phyloP scores from a whole-genome alignment of 2,797 vertebrate genomes.

The Microctenopoma lineatum region DNA sequence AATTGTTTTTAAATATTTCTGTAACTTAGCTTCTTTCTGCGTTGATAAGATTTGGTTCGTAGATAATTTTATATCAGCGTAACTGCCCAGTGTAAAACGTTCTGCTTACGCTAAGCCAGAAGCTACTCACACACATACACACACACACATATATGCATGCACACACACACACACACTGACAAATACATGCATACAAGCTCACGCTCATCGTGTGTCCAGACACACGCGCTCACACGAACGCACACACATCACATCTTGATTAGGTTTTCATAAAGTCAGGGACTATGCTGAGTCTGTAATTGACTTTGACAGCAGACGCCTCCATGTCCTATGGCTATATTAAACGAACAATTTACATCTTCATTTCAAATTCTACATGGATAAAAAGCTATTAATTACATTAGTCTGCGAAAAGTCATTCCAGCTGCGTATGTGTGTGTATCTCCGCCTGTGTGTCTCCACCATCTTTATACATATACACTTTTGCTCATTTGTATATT shows the following conservation, averaged over 20 bases:
- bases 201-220: conserved; percentile 52
- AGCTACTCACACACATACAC: conserved; percentile 16
- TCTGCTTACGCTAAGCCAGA: conserved; percentile 48
- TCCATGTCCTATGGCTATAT: conserved; percentile 87
- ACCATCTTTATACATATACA: conserved; percentile 59
- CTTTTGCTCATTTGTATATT: conserved; percentile 80
- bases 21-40: conserved; percentile 47
- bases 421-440: conserved; percentile 69
- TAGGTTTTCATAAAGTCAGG: conserved; percentile 84
- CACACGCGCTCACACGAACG: conserved; percentile 29
- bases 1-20: conserved; percentile 39
- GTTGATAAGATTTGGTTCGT: conserved; percentile 64
- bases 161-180: conserved; percentile 15
- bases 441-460: conserved; percentile 54
- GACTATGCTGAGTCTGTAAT: conserved; percentile 84
- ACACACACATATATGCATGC: conserved; percentile 17
- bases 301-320: conserved; percentile 86
- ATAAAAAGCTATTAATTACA: conserved; percentile 88
- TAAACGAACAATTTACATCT: conserved; percentile 88
- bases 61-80: conserved; percentile 64
- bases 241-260: conserved; percentile 79
- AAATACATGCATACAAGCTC: conserved; percentile 32
- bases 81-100: conserved; percentile 54
- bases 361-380: conserved; percentile 88
- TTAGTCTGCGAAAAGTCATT: conserved; percentile 82